phyloP scores from a whole-genome alignment of 2,113 vertebrate genomes.

The Gallinago undulata region DNA sequence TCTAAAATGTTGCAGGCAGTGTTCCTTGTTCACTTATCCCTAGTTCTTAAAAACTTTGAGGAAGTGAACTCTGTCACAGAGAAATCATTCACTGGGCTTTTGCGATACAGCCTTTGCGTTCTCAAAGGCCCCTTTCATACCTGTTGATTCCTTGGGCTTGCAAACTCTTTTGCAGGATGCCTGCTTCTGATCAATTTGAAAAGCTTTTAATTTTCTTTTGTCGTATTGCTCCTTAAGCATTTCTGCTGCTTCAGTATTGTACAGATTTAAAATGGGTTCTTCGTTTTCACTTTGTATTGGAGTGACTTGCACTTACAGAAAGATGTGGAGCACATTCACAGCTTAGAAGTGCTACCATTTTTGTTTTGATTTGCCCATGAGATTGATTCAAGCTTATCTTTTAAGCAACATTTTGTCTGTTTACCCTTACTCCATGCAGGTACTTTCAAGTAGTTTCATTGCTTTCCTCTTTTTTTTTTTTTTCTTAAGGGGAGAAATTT shows the following conservation, averaged over 20 bases:
- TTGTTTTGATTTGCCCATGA: not conserved
- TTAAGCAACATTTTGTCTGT: not conserved
- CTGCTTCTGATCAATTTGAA: not conserved
- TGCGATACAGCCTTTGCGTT: not conserved
- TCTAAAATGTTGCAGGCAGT: not conserved
- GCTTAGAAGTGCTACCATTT: not conserved
- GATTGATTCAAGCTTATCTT: not conserved
- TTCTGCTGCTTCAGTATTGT: not conserved
- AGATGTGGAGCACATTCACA: not conserved
- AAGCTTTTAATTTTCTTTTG: not conserved
- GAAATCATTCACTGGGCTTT: not conserved
- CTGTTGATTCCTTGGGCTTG: not conserved
- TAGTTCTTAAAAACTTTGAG: not conserved
- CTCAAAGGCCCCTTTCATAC: not conserved
- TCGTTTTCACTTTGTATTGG: not conserved
- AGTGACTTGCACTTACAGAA: not conserved
- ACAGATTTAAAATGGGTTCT: not conserved
- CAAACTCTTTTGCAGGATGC: not conserved
- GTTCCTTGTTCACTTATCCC: not conserved
- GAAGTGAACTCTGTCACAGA: not conserved
- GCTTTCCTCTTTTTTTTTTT: not conserved
- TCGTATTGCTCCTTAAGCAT: not conserved
- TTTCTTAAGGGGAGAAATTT: not conserved
- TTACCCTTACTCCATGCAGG: not conserved
- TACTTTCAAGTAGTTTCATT: not conserved